Percentiles rank a stretch among this genome's conserved stretches.
phyloP scores from a whole-genome alignment of 2,888 invertebrate species.

The Pollenia labialis region DNA sequence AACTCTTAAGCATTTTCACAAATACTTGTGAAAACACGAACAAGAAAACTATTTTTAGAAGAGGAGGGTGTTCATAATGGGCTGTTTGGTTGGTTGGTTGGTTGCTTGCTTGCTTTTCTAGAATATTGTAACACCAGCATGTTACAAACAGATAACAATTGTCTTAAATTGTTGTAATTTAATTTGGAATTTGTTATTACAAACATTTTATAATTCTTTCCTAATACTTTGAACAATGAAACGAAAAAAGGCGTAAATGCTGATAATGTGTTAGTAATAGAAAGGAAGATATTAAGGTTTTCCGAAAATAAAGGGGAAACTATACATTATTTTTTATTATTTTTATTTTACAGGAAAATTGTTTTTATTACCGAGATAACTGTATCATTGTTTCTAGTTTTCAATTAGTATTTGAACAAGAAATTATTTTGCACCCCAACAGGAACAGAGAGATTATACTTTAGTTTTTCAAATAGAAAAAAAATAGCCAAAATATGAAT shows the following conservation, averaged over 20 bases:
- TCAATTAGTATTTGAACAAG: neutral
- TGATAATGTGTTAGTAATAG: constrained; percentile 13
- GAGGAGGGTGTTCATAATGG: neutral
- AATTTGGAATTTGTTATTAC: constrained; percentile 65
- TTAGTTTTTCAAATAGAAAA: neutral
- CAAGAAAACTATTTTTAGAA: neutral
- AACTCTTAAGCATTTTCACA: constrained; percentile 3
- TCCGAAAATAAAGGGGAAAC: constrained; percentile 5
- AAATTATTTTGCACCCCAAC: neutral
- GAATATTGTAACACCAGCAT: constrained; percentile 36
- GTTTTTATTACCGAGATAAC: constrained; percentile 47
- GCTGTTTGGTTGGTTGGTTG: neutral
- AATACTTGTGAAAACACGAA: neutral
- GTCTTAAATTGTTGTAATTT: constrained; percentile 65
- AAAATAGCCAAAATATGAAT: neutral
- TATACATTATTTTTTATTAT: constrained; percentile 45
- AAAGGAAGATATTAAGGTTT: neutral
- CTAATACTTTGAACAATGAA: constrained; percentile 35
- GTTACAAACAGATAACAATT: constrained; percentile 67
- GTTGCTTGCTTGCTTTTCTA: neutral
- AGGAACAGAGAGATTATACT: neutral
- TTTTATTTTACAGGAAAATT: constrained; percentile 33
- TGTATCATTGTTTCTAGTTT: neutral
- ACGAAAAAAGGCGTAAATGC: neutral
- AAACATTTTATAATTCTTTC: constrained; percentile 56